Evolutionary conservation across 2,797 vertebrate species (phyloP).

Genomic region (Chiroxiphia lanceolata): DNA sequence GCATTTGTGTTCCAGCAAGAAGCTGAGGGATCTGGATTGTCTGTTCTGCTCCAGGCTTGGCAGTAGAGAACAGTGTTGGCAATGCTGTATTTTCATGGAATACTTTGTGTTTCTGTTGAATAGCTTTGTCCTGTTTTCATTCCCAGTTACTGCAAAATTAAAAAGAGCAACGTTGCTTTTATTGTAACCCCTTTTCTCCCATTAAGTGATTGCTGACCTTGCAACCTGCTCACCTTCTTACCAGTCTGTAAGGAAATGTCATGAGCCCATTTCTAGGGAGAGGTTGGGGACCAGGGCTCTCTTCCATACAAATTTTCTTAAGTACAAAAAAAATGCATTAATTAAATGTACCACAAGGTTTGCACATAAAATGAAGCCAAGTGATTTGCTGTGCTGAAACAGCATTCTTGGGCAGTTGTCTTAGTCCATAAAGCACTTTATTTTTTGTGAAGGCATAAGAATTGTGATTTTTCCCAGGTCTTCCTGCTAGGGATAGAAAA

Average conservation of each 20-base stretch:
- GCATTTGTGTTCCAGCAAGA: background rate
- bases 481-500: background rate
- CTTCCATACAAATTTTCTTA: background rate
- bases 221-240: background rate
- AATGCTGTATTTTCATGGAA: background rate
- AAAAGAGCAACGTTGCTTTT: background rate
- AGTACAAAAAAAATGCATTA: background rate
- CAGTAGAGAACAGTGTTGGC: background rate
- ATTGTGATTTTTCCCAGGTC: background rate
- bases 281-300: background rate
- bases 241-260: background rate
- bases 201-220: background rate
- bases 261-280: accelerated
- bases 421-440: background rate
- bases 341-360: background rate
- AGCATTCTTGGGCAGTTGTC: background rate
- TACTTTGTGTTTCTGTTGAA: background rate
- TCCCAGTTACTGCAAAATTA: background rate
- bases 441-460: background rate
- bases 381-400: background rate
- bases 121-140: background rate
- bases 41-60: background rate
- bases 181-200: background rate
- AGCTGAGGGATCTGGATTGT: background rate
- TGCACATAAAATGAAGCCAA: background rate